Evolutionary conservation across 92 coral and sea anemone genomes (phyloP), one percentile per base, ranked within the genome.

Genomic region (Muricea muricata): DNA sequence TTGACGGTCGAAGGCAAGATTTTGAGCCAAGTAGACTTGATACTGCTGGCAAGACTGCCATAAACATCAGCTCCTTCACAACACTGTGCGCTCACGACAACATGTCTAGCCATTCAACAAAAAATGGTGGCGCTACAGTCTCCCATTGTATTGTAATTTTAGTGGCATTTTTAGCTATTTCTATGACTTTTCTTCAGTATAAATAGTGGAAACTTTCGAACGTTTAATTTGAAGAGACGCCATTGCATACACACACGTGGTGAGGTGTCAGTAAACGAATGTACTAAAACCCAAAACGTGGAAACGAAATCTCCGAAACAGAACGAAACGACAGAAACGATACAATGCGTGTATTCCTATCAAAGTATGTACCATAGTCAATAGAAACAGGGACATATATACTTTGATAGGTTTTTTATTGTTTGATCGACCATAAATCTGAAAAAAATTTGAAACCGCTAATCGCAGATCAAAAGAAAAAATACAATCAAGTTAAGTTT

Each of bases 21-120:
- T 75, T 66, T 28, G 89, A 52, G 24, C 90, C 93, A 60, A 85
- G 87, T 18, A 89, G 79, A 41, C 65, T 71, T 28, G 93, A 82
- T 32, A 89, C 46, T 39, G 73, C 80, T 21, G 85, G 90, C 25
- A 80, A 79, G 13, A 85, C 32, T n/a, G 93, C 83, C 90, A 89
- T 85, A 29, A 85, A 72, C 92, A 85, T 85, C 81, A 88, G 67
- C 17, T 89, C 92, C 52, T 89, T 85, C 58, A 65, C 81, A 6
- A 80, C 87, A 48, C 54, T 65, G 84, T 89, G 89, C 4, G 89
- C 79, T 24, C 81, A 39, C 42, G 89, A 84, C 78, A 89, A 86
- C 18, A 34, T 69, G 0, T 86, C 72, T 4, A 80, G 2, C 85
- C 85, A 60, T n/a, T 80, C 29, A 9, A 63, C 58, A 41, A 80